Percentiles rank a stretch among this genome's conserved stretches.
phyloP scores from a whole-genome alignment of 1,140 invertebrate genomes.

The Cataglyphis hispanica region DNA sequence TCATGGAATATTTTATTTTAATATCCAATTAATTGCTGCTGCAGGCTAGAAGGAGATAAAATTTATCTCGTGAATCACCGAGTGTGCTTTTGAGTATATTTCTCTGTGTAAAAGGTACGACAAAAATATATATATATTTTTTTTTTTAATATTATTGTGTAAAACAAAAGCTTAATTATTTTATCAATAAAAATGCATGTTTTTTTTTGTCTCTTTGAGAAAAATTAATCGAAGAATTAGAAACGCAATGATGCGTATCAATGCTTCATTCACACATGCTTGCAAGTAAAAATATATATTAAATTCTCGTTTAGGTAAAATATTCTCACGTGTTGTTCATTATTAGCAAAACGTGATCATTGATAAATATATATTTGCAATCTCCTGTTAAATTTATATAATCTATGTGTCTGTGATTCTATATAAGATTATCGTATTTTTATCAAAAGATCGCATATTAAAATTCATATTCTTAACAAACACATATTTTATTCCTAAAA shows the following conservation, averaged over 20 bases:
- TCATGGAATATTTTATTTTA: not conserved
- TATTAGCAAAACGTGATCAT: not conserved
- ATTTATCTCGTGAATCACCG: not conserved
- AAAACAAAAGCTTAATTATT: too few species aligned
- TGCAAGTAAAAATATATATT: not conserved
- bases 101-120: not conserved
- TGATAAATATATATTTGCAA: not conserved
- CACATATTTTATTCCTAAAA: not conserved
- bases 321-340: not conserved
- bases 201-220: not conserved
- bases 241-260: not conserved
- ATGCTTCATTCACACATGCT: not conserved
- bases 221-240: not conserved
- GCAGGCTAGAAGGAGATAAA: not conserved
- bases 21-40: conserved; percentile 13
- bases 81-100: not conserved
- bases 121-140: not conserved
- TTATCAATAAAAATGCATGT: not conserved
- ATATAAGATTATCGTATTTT: not conserved
- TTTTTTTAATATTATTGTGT: not conserved
- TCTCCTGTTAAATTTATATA: not conserved
- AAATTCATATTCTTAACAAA: not conserved
- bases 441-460: not conserved
- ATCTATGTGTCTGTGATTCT: not conserved
- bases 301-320: not conserved